phyloP scores from a whole-genome alignment of 2,113 vertebrate genomes.

The Speoplatyrhinus poulsoni region DNA sequence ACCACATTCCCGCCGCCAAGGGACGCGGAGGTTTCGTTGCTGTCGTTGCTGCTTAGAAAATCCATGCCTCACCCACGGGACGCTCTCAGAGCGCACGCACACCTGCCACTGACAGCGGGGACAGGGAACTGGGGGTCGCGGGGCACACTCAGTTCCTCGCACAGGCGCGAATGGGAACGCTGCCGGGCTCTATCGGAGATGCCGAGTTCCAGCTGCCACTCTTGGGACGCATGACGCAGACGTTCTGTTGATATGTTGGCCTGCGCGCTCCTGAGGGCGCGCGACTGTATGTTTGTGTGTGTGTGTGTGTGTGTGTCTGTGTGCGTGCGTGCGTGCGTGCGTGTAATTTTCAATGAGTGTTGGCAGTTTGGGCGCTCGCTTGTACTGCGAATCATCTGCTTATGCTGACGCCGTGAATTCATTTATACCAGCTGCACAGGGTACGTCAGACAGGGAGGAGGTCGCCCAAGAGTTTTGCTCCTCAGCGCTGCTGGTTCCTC shows the following conservation, averaged over 20 bases:
- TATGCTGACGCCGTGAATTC: slow-evolving; percentile 72
- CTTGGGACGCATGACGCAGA: slow-evolving; percentile 75
- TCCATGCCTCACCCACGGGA: slow-evolving; percentile 58
- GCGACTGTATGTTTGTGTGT: not conserved
- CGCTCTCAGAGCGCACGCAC: slow-evolving; percentile 31
- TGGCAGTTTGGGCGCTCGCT: slow-evolving; percentile 63
- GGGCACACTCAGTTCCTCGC: slow-evolving; percentile 63
- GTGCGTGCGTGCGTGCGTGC: slow-evolving; percentile 13
- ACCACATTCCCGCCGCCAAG: slow-evolving; percentile 60
- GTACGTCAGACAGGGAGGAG: slow-evolving; percentile 76
- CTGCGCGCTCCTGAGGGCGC: not conserved
- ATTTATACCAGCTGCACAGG: slow-evolving; percentile 74
- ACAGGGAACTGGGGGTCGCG: slow-evolving; percentile 20
- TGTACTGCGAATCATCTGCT: slow-evolving; percentile 71
- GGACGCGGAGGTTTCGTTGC: slow-evolving; percentile 77
- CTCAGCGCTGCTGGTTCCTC: slow-evolving; percentile 52
- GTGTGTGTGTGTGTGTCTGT: not conserved
- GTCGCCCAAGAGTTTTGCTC: slow-evolving; percentile 65
- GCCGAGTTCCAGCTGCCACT: slow-evolving; percentile 60
- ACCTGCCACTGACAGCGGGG: slow-evolving; percentile 47
- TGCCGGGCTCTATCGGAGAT: slow-evolving; percentile 66
- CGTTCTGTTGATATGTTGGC: slow-evolving; percentile 43
- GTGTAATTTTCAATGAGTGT: slow-evolving; percentile 42
- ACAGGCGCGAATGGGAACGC: slow-evolving; percentile 52
- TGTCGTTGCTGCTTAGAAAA: slow-evolving; percentile 77